Percentiles rank a stretch among this genome's conserved stretches.
These are phyloP conservation scores for Oxyscelio sp. DNA, from an alignment of 2,888 invertebrate species.

Conservation along the genomic window DNA sequence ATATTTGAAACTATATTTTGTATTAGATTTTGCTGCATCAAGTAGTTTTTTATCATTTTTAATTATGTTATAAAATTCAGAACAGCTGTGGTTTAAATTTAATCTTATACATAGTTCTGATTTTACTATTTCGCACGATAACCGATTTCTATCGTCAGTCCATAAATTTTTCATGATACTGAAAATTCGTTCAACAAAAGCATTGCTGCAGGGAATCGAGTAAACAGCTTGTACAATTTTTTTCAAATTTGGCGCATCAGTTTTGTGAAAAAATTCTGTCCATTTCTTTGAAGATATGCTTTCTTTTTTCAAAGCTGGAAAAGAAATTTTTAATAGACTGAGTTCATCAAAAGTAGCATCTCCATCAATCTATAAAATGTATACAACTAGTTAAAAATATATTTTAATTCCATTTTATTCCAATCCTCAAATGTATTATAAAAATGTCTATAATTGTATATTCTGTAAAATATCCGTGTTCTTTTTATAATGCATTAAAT, in stretches of 20 bases:
- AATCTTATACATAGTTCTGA: constrained; percentile 34
- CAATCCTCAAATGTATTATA: neutral
- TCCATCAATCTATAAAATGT: constrained; percentile 3
- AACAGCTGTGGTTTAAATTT: constrained; percentile 10
- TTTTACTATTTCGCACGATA: constrained; percentile 15
- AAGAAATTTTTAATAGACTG: neutral
- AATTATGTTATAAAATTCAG: constrained; percentile 13
- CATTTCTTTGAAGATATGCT: neutral
- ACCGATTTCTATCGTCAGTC: constrained; percentile 34
- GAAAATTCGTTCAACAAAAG: no score
- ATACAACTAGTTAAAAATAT: no score
- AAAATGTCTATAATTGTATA: neutral
- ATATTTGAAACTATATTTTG: neutral
- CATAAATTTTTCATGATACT: constrained; percentile 48
- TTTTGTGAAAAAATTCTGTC: neutral
- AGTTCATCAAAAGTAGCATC: constrained; percentile 18
- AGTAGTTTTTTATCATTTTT: neutral
- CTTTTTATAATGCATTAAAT: no score
- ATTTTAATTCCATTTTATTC: no score
- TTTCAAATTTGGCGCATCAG: constrained; percentile 6
- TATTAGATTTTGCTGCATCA: constrained; percentile 9
- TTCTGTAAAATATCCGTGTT: no score
- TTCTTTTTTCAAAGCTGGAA: neutral
- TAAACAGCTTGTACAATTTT: no score
- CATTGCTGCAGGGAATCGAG: constrained; percentile 45